phyloP scores from a whole-genome alignment of 2,888 invertebrate species.

The Agapostemon virescens region DNA sequence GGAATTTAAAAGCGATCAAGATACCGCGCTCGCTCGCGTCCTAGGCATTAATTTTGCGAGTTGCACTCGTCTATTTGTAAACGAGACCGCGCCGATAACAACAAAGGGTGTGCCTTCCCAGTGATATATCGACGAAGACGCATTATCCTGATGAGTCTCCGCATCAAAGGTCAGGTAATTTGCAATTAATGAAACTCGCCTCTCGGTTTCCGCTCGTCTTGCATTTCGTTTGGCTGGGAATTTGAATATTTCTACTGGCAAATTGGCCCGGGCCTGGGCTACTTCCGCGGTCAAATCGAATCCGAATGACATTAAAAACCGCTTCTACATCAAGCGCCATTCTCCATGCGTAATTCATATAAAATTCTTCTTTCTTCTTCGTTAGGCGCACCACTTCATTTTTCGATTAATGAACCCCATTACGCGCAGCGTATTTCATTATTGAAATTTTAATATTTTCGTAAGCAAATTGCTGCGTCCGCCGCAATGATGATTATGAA shows the following conservation, averaged over 20 bases:
- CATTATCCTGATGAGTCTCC: conserved; percentile 60
- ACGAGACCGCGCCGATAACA: conserved; percentile 27
- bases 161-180: conserved; percentile 39
- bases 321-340: not conserved
- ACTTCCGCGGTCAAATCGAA: not conserved
- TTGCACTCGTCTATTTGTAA: conserved; percentile 40
- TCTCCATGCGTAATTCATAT: not conserved
- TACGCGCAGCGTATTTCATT: not conserved
- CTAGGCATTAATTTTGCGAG: conserved; percentile 25
- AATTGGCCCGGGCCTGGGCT: not conserved
- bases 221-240: not conserved
- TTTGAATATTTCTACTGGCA: conserved; percentile 10
- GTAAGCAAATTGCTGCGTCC: not conserved
- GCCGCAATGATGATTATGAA: not conserved
- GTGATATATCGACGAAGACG: conserved; percentile 46
- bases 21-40: conserved; percentile 20
- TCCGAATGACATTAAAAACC: not conserved
- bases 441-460: conserved; percentile 1
- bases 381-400: not conserved
- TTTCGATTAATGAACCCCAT: not conserved
- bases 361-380: conserved; percentile 1
- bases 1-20: conserved; percentile 25
- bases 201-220: not conserved
- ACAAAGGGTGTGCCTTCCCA: conserved; percentile 33
- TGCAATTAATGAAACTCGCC: conserved; percentile 29